phyloP scores from a whole-genome alignment of 2,888 invertebrate species.

The Hedychridium roseum region DNA sequence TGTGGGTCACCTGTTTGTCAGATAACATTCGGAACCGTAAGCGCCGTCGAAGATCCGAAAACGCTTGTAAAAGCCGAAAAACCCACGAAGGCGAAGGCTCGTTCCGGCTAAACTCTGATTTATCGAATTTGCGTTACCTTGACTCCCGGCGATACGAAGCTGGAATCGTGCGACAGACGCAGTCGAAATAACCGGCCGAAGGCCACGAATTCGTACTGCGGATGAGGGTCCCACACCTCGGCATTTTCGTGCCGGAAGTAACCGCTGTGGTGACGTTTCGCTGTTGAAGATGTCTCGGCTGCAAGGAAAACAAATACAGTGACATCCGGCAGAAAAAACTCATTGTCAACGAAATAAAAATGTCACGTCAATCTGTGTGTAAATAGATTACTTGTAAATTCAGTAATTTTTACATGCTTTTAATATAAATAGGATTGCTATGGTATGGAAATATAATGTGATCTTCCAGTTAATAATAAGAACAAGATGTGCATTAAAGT shows the following conservation, averaged over 20 bases:
- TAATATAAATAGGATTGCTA: too few relatives aligned
- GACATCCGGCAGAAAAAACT: too few relatives aligned
- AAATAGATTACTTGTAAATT: too few relatives aligned
- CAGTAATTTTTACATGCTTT: too few relatives aligned
- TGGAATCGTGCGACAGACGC: slow-evolving; percentile 66
- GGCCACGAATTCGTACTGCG: slow-evolving; percentile 73
- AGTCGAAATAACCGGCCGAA: slow-evolving; percentile 70
- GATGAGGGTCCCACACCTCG: slow-evolving; percentile 77
- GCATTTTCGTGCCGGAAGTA: slow-evolving; percentile 72
- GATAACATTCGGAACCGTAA: background rate
- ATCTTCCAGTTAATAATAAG: too few relatives aligned
- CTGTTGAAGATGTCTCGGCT: slow-evolving; percentile 45
- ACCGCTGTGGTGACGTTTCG: slow-evolving; percentile 68
- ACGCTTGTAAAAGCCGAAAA: slow-evolving; percentile 10
- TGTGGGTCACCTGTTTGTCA: slow-evolving; percentile 67
- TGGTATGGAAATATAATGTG: too few relatives aligned
- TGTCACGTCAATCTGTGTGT: too few relatives aligned
- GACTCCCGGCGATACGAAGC: slow-evolving; percentile 67
- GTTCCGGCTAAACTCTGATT: background rate
- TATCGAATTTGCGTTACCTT: slow-evolving; percentile 57
- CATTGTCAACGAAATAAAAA: too few relatives aligned
- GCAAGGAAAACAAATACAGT: slow-evolving; percentile 18
- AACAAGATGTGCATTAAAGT: too few relatives aligned
- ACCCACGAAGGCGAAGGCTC: too few relatives aligned
- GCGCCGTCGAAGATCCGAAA: slow-evolving; percentile 11